Conservation (phyloP, 1,140 invertebrate genomes). For the Propsilocerus akamusi region DNA sequence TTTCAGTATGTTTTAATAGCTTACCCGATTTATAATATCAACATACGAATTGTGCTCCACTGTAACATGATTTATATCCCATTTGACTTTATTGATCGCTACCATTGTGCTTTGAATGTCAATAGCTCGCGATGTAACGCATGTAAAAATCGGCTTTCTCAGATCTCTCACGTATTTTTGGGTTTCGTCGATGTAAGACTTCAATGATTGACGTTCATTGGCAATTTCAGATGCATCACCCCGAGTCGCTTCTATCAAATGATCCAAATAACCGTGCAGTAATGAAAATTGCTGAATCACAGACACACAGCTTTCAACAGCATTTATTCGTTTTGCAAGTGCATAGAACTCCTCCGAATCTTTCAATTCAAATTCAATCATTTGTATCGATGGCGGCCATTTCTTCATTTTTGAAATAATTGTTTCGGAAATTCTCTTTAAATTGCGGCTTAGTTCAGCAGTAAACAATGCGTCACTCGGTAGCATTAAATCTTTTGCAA, state of each 20-base stretch:
- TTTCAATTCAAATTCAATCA: conserved; percentile 36
- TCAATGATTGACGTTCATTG: conserved; percentile 51
- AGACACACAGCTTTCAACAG: conserved; percentile 82
- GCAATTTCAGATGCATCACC: conserved; percentile 32
- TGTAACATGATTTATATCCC: conserved; percentile 91
- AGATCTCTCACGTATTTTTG: conserved; percentile 39
- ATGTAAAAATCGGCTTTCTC: conserved; percentile 67
- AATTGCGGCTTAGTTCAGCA: conserved; percentile 45
- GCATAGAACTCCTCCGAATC: conserved; percentile 58
- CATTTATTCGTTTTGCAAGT: conserved; percentile 69
- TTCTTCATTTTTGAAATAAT: conserved; percentile 21
- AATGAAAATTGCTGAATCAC: conserved; percentile 71
- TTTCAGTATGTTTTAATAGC: conserved; percentile 8
- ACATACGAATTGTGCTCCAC: conserved; percentile 87
- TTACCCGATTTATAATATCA: conserved; percentile 44
- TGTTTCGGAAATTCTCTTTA: conserved; percentile 58
- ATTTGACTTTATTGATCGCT: conserved; percentile 82
- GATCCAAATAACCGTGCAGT: conserved; percentile 63
- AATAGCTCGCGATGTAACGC: conserved; percentile 59
- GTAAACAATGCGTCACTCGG: conserved; percentile 36
- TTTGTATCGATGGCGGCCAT: conserved; percentile 19
- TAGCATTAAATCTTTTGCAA: conserved; percentile 48
- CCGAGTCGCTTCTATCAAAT: conserved; percentile 32
- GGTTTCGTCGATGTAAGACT: conserved; percentile 49
- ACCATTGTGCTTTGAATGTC: conserved; percentile 58